Base-by-base conservation (phyloP, 2,888 invertebrate genomes). In the Labia minor region DNA sequence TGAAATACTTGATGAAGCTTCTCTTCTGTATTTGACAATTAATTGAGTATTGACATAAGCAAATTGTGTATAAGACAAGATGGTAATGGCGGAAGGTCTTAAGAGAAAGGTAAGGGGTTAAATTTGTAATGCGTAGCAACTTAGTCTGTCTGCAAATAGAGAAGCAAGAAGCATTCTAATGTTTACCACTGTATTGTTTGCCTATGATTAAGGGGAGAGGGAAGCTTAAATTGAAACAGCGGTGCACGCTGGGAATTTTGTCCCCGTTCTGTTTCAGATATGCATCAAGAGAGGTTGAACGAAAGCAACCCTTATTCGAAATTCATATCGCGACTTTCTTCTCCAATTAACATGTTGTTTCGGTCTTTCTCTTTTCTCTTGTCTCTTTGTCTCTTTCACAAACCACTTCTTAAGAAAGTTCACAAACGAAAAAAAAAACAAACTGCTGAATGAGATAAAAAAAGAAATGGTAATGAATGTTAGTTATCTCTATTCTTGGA, bases 171-270 rank as follows among this genome's bases (percentile, higher is more conserved):
- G 49, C 49, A 49, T 49, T 49, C 49, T 49, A 49, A 49, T 49
- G 49, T 49, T 49, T 49, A 49, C 49, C 14, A 14, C 49, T 49
- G 49, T 49, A 49, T 49, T 49, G 49, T 49, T 49, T 49, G 49
- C 49, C n/a, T 49, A 49, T 49, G 49, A 49, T 49, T 49, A 49
- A 49, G 49, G 2, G 14, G 49, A 49, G 49, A 16, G 16, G 49
- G 49, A 49, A 16, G 49, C 49, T 49, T 49, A 49, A 49, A 49
- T 11, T 49, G 49, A 49, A 49, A 49, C 49, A 49, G 49, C 14
- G 8, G 26, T 26, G 8, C 26, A 49, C n/a, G n/a, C n/a, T n/a
- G 49, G 16, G 49, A 49, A 49, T 11, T 49, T 49, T 49, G 26
- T 16, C 49, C 14, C 14, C 49, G 16, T 49, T 16, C n/a, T n/a